These are phyloP conservation scores for Cephus spinipes DNA, from an alignment of 2,888 invertebrate genomes.

Conservation along the genomic window DNA sequence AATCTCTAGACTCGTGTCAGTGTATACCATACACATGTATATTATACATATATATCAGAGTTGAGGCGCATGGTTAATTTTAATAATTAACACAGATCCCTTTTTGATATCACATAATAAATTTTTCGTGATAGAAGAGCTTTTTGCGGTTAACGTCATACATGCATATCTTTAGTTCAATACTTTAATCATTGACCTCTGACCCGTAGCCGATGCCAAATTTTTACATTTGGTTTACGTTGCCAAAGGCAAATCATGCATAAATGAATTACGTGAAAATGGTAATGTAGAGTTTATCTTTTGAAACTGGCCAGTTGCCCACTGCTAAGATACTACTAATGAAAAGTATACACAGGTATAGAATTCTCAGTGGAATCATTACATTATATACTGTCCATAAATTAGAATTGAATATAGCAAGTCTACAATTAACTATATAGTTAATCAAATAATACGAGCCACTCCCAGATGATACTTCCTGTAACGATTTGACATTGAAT, in stretches of 20 bases:
- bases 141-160: background rate
- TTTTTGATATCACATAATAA: background rate
- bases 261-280: background rate
- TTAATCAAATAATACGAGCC: background rate
- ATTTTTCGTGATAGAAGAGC: background rate
- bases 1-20: background rate
- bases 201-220: background rate
- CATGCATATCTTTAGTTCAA: background rate
- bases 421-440: background rate
- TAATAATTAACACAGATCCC: background rate
- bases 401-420: background rate
- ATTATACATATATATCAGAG: constrained; percentile 3
- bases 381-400: background rate
- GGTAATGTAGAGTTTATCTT: background rate
- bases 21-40: background rate
- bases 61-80: no score
- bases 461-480: background rate
- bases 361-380: background rate
- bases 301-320: background rate
- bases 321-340: background rate
- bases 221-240: background rate
- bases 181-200: background rate
- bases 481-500: background rate
- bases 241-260: background rate
- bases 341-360: background rate